Percentiles rank a stretch among this genome's conserved stretches.
Evolutionary conservation across 1,140 invertebrate genomes (phyloP).

Genomic region (Parapsyche elsis): DNA sequence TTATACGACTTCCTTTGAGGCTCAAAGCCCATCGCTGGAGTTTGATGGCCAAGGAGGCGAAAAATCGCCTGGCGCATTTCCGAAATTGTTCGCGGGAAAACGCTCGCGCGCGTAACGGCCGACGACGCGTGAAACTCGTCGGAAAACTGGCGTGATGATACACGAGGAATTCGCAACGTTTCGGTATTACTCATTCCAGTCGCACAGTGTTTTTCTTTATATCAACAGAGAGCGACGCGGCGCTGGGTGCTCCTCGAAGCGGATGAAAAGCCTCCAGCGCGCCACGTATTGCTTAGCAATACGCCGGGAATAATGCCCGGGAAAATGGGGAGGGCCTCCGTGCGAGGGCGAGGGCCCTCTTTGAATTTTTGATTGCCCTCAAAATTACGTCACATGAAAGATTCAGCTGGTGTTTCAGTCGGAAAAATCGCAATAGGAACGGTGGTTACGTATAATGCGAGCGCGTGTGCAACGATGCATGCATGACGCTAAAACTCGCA

Average conservation of each 20-base stretch:
- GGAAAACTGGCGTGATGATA: no score
- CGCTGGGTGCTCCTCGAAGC: slow-evolving; percentile 5
- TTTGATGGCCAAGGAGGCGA: no score
- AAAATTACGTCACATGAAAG: slow-evolving; percentile 38
- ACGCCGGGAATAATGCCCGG: slow-evolving; percentile 32
- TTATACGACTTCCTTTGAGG: no score
- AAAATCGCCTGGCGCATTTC: no score
- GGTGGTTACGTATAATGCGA: not conserved
- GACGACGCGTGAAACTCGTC: no score
- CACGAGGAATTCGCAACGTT: not conserved
- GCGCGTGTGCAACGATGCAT: no score
- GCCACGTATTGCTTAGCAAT: slow-evolving; percentile 45
- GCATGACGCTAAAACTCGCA: no score
- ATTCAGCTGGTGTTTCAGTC: slow-evolving; percentile 3
- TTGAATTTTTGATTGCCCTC: slow-evolving; percentile 39
- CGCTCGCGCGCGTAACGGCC: no score
- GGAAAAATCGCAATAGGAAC: not conserved
- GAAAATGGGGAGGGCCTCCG: slow-evolving; percentile 1
- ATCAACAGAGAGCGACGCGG: not conserved
- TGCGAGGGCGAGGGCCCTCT: slow-evolving; percentile 1
- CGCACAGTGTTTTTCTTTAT: slow-evolving; percentile 40
- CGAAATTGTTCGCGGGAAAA: no score
- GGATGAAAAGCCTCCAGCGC: slow-evolving; percentile 44
- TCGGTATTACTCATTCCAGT: slow-evolving; percentile 31
- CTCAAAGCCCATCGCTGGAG: no score